phyloP scores from a whole-genome alignment of 2,888 invertebrate genomes.

The Monopis laevigella region DNA sequence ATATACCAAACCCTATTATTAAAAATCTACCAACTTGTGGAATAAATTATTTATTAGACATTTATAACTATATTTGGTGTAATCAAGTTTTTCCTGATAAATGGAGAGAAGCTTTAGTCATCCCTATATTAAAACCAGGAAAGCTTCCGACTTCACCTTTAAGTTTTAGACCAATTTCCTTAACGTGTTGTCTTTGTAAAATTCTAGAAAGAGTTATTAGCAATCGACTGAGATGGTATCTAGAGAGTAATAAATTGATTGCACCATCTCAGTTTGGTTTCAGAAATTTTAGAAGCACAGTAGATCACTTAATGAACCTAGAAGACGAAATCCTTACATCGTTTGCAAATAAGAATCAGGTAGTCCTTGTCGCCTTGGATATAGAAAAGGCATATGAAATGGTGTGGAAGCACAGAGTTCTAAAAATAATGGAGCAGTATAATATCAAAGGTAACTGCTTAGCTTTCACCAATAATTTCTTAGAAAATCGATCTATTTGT shows the following conservation, averaged over 20 bases:
- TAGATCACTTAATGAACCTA: slow-evolving; percentile 15
- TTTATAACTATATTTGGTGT: slow-evolving; percentile 5
- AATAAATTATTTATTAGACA: slow-evolving; percentile 13
- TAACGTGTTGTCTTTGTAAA: slow-evolving; percentile 18
- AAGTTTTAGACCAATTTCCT: slow-evolving; percentile 19
- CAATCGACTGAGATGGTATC: slow-evolving; percentile 17
- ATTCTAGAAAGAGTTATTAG: slow-evolving; percentile 18
- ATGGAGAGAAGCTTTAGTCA: slow-evolving; percentile 18
- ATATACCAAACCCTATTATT: slow-evolving; percentile 17
- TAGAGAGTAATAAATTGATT: slow-evolving; percentile 10
- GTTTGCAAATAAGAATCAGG: slow-evolving; percentile 16
- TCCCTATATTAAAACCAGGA: slow-evolving; percentile 19
- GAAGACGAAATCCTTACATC: slow-evolving; percentile 15
- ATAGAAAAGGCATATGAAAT: slow-evolving; percentile 19
- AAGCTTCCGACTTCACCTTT: slow-evolving; percentile 12
- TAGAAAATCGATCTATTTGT: slow-evolving; percentile 12
- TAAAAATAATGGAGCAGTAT: slow-evolving; percentile 6
- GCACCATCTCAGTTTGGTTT: slow-evolving; percentile 17
- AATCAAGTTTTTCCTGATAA: slow-evolving; percentile 18
- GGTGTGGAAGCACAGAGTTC: slow-evolving; percentile 19
- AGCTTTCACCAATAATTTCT: slow-evolving; percentile 14
- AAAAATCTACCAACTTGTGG: slow-evolving; percentile 16
- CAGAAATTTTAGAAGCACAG: slow-evolving; percentile 16
- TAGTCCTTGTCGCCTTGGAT: slow-evolving; percentile 16
- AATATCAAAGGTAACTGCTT: slow-evolving; percentile 13